Evolutionary conservation across 2,888 invertebrate species (phyloP).

Genomic region (Callosobruchus maculatus): DNA sequence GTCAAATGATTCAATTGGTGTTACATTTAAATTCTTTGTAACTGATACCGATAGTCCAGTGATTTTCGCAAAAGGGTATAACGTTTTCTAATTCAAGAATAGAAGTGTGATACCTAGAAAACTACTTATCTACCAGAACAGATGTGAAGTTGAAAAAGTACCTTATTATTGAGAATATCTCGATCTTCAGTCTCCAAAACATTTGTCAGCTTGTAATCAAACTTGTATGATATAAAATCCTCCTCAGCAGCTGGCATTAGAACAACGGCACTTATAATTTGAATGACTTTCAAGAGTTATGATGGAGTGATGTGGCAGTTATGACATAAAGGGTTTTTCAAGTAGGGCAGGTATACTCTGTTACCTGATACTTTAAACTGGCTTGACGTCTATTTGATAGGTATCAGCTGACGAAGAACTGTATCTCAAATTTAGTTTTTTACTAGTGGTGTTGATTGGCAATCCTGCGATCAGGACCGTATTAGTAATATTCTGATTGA

Average conservation of each 20-base stretch:
- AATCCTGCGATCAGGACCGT: too few species aligned
- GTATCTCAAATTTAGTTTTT: too few species aligned
- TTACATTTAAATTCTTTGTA: neutral
- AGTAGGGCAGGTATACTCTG: too few species aligned
- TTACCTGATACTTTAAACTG: too few species aligned
- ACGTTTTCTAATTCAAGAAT: too few species aligned
- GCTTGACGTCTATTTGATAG: too few species aligned
- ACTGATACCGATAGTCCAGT: neutral
- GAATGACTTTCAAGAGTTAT: neutral
- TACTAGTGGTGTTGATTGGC: too few species aligned
- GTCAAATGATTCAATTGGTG: neutral
- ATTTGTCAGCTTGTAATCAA: constrained; percentile 21
- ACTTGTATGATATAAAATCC: neutral
- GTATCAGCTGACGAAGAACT: too few species aligned
- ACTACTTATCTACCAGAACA: neutral
- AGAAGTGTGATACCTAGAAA: too few species aligned
- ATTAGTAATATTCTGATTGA: too few species aligned
- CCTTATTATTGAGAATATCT: constrained; percentile 24
- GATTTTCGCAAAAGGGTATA: neutral
- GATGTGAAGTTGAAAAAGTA: constrained; percentile 4
- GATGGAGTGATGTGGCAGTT: too few species aligned
- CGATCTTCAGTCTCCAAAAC: constrained; percentile 22
- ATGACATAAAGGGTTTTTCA: too few species aligned
- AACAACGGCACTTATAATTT: neutral
- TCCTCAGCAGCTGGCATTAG: neutral